phyloP scores from a whole-genome alignment of 2,888 invertebrate genomes.

The Tachina lurida region DNA sequence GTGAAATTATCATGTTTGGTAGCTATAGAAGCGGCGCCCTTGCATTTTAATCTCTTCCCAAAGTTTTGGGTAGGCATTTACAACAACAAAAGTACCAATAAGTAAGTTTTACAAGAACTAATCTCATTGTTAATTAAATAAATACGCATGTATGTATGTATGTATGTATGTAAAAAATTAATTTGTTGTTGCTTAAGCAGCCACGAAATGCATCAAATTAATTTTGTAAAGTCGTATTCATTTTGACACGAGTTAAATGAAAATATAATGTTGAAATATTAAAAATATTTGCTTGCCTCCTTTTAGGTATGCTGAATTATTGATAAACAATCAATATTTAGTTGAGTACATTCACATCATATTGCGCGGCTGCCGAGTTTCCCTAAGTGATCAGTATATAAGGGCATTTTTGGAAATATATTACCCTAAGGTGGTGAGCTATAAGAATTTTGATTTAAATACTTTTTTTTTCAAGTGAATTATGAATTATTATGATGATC shows the following conservation, averaged over 20 bases:
- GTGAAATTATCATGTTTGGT: slow-evolving; percentile 94
- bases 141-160: too few relatives aligned
- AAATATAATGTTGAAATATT: not conserved
- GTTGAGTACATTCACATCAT: slow-evolving; percentile 96
- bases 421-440: slow-evolving; percentile 89
- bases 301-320: slow-evolving; percentile 89
- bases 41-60: slow-evolving; percentile 94
- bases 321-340: slow-evolving; percentile 91
- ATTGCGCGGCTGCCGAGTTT: slow-evolving; percentile 92
- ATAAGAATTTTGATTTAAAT: slow-evolving; percentile 9
- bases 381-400: slow-evolving; percentile 92
- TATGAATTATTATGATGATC: not conserved
- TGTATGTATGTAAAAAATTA: too few relatives aligned
- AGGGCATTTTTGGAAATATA: slow-evolving; percentile 94
- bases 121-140: too few relatives aligned
- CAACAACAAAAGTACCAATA: slow-evolving; percentile 83
- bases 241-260: not conserved
- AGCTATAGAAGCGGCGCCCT: slow-evolving; percentile 94
- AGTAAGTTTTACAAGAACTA: slow-evolving; percentile 76
- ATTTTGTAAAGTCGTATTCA: too few relatives aligned
- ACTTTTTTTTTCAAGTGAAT: not conserved
- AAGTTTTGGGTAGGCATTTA: slow-evolving; percentile 96
- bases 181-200: too few relatives aligned
- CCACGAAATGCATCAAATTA: too few relatives aligned
- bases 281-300: slow-evolving; percentile 64